Evolutionary conservation across 2,888 invertebrate species (phyloP), one percentile per base, ranked within the genome.

Genomic region (Baronia brevicornis): DNA sequence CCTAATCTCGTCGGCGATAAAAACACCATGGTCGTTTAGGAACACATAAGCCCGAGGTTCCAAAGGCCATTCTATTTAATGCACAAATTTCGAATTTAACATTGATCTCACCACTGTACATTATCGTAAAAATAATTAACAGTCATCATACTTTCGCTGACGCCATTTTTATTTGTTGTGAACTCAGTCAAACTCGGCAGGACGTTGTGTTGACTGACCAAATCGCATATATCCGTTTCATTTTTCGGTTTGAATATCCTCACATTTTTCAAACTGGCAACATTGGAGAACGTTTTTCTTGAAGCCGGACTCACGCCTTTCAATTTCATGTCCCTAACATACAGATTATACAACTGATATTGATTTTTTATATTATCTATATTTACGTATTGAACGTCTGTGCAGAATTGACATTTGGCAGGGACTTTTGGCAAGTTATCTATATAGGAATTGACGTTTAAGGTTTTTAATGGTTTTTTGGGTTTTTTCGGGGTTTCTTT

Each of bases 211-310:
- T 67, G 52, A 1, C 39, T 44, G 0, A 59, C 46, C 9, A 65
- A 4, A 48, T 65, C 64, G 33, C 75, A 75, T 0, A 64, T n/a
- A 28, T 72, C 72, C 1, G 36, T 55, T 0, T 64, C 65, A 27
- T 61, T 62, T 26, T 71, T 74, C 0, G 70, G 58, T 11, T 70
- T 72, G 11, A 74, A 73, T 12, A 77, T 58, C 35, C 58, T 60
- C 1, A 77, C 24, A 44, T 70, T 66, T 8, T 60, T 72, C 6
- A 33, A 29, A 9, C 8, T 32, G 1, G 67, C 35, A 0, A 70
- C 73, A 49, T 65, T 71, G 0, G 62, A 46, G 7, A 77, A 77
- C 0, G 77, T 77, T 11, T 74, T 77, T 4, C 77, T 64, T 0
- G 74, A 77, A 0, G 73, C 74, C 0, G 72, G 60, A 0, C 6